Base-by-base conservation (phyloP, 2,888 invertebrate genomes). In the Bibio marci region DNA sequence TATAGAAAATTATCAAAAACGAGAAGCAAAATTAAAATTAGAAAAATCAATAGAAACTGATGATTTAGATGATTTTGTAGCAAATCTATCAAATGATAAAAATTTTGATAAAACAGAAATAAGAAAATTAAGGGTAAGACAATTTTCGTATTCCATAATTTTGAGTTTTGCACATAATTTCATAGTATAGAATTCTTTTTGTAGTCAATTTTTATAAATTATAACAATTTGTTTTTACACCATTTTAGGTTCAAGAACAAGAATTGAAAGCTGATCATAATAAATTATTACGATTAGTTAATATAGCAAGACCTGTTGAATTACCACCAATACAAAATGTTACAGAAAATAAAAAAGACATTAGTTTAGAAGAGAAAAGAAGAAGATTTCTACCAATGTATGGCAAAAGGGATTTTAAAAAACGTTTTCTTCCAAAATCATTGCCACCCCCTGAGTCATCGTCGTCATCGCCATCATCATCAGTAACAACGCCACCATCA, bases 61-160 rank as follows among this genome's bases (percentile, higher is more conserved):
- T 54, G 78, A 80, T 2, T 59, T 94, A 35, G 94, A 94, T 54
- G 73, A 73, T 5, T 94, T 73, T 58, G 90, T 94, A 87, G 70
- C 69, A 28, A 70, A 67, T 27, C 58, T 86, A 41, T 59, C 65
- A 1, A 69, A 66, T 40, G 72, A 73, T 51, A 65, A 65, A 1
- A 63, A 66, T 22, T 62, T 76, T 13, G 73, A 71, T 38, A 80
- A 78, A 56, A 69, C 78, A 2, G 79, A 75, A 46, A 65, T 74
- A 32, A 67, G 67, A n/a, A 66, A 62, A 45, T 51, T 66, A 14
- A 64, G 67, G 52, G 69, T 70, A 49, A 48, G 48, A 46, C 3
- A 13, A 5, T 8, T 3, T 19, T 34, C 18, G 10, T 17, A 41
- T 30, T 17, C 6, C n/a, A n/a, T n/a, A n/a, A n/a, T n/a, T 39